A percentile compares a stretch with the other conserved stretches of the same genome.
Evolutionary conservation across 2,888 invertebrate genomes (phyloP).

Genomic region (Cephalotes varians): DNA sequence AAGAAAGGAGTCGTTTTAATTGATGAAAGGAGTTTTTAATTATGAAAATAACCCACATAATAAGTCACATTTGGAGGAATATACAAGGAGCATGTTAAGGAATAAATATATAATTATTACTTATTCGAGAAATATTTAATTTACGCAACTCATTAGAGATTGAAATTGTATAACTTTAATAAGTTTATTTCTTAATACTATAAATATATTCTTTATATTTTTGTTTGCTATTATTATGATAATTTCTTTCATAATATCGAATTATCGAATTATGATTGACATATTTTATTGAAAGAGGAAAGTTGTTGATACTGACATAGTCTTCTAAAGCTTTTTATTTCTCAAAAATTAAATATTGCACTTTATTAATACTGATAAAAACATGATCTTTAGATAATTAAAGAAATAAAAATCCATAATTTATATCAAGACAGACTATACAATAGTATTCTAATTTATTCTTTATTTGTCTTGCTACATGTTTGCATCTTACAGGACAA

Average conservation of each 20-base stretch:
- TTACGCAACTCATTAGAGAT: neutral
- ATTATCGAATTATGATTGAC: neutral
- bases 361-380: too few species aligned
- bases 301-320: too few species aligned
- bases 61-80: neutral
- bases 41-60: neutral
- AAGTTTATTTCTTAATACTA: neutral
- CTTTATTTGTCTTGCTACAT: too few species aligned
- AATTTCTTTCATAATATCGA: neutral
- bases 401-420: too few species aligned
- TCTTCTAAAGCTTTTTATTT: too few species aligned
- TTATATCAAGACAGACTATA: too few species aligned
- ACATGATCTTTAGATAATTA: too few species aligned
- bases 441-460: too few species aligned
- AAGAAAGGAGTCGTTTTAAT: neutral
- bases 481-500: too few species aligned
- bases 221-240: neutral
- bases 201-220: neutral
- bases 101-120: neutral
- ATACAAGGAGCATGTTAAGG: neutral
- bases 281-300: neutral
- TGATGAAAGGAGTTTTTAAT: too few species aligned
- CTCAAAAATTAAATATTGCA: too few species aligned
- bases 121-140: neutral
- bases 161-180: neutral